A percentile compares a stretch with the other conserved stretches of the same genome.
Evolutionary conservation across 2,113 vertebrate genomes (phyloP).

Genomic region (Rhea pennata): DNA sequence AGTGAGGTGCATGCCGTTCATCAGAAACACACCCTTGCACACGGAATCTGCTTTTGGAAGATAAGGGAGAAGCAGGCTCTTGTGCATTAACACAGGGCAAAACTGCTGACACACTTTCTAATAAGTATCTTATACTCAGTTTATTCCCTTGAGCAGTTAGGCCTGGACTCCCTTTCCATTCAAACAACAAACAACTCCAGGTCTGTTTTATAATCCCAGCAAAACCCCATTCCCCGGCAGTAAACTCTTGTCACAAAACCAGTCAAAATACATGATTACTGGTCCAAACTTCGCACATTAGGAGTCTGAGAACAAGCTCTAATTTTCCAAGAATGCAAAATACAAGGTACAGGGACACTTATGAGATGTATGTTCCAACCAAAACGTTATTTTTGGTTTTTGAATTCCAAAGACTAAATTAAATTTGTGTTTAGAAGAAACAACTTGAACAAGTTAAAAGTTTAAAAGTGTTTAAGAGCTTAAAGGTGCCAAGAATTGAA

Average conservation of each 20-base stretch:
- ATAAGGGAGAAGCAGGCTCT: neutral
- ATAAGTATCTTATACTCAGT: neutral
- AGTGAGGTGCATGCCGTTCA: neutral
- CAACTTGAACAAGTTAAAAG: neutral
- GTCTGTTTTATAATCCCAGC: neutral
- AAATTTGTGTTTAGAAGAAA: neutral
- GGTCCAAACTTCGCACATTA: neutral
- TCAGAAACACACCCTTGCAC: neutral
- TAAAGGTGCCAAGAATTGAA: neutral
- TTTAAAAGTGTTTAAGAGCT: neutral
- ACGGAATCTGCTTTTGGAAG: accelerated
- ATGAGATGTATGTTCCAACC: neutral
- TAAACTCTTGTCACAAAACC: neutral
- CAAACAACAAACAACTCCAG: neutral
- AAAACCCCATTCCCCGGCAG: neutral
- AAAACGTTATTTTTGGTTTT: neutral
- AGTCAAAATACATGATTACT: neutral
- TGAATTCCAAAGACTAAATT: neutral
- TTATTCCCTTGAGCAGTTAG: neutral
- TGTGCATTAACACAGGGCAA: neutral
- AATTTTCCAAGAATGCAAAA: neutral
- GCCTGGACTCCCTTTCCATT: neutral
- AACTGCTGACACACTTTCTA: neutral
- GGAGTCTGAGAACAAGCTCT: neutral
- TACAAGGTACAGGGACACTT: neutral